phyloP scores from a whole-genome alignment of 2,888 invertebrate genomes.

The Piscicola geometra region DNA sequence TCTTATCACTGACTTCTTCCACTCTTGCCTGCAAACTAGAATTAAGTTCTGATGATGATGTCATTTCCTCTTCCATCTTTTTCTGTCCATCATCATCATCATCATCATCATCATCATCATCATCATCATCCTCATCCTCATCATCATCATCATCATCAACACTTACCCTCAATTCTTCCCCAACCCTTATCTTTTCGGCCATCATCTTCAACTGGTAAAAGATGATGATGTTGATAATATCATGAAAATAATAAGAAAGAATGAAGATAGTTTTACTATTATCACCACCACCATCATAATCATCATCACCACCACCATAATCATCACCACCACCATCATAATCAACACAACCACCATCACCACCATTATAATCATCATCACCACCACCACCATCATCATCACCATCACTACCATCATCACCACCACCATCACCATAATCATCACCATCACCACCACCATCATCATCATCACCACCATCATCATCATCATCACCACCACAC shows the following conservation, averaged over 20 bases:
- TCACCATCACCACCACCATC: slow-evolving; percentile 20
- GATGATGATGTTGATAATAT: not conserved
- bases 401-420: slow-evolving; percentile 20
- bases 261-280: no score
- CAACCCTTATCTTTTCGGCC: not conserved
- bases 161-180: no score
- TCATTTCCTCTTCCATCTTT: no score
- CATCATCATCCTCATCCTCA: not conserved
- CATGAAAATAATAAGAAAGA: no score
- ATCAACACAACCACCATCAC: slow-evolving; percentile 23
- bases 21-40: no score
- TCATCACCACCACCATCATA: slow-evolving; percentile 20
- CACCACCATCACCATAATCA: slow-evolving; percentile 31
- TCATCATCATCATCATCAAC: slow-evolving; percentile 18
- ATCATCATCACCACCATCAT: slow-evolving; percentile 20
- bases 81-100: slow-evolving; percentile 26
- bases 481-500: not conserved
- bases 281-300: not conserved
- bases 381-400: slow-evolving; percentile 14
- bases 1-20: no score
- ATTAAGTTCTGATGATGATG: no score
- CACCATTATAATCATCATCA: slow-evolving; percentile 2
- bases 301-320: not conserved
- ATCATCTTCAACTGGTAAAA: not conserved
- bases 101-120: slow-evolving; percentile 28